Percentiles rank a stretch among this genome's conserved stretches.
phyloP scores from a whole-genome alignment of 2,113 vertebrate species.

The Nannobrachium achirus region DNA sequence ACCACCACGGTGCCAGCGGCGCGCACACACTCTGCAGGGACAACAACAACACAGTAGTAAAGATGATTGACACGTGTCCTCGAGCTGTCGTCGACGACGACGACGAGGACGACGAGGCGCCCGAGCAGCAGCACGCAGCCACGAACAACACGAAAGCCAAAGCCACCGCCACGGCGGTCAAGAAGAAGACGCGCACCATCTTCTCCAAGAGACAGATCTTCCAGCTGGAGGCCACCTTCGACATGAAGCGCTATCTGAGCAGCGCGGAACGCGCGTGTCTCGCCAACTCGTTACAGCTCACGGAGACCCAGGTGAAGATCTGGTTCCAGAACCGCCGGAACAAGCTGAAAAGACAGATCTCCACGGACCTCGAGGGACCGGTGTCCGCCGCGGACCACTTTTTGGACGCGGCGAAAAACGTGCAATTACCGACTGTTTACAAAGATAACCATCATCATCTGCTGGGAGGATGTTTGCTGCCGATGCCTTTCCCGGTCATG shows the following conservation, averaged over 20 bases:
- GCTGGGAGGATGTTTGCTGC: constrained; percentile 81
- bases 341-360: constrained; percentile 85
- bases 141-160: constrained; percentile 58
- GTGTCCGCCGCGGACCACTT: constrained; percentile 56
- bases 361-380: constrained; percentile 76
- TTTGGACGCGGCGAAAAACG: constrained; percentile 61
- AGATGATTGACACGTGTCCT: constrained; percentile 43
- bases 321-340: constrained; percentile 87
- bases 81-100: constrained; percentile 57
- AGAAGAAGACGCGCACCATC: constrained; percentile 88
- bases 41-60: constrained; percentile 15
- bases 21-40: constrained; percentile 39
- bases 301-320: constrained; percentile 85
- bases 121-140: constrained; percentile 25
- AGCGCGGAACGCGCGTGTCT: constrained; percentile 84
- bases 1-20: background rate
- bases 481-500: constrained; percentile 82
- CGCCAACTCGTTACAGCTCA: constrained; percentile 81
- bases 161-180: constrained; percentile 42
- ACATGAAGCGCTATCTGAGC: constrained; percentile 87
- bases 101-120: too few relatives aligned
- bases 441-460: constrained; percentile 81
- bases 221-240: constrained; percentile 87
- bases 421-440: constrained; percentile 77
- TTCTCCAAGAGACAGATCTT: constrained; percentile 89